Percentiles rank a stretch among this genome's conserved stretches.
phyloP scores from a whole-genome alignment of 2,113 vertebrate species.

The Lanius collurio region DNA sequence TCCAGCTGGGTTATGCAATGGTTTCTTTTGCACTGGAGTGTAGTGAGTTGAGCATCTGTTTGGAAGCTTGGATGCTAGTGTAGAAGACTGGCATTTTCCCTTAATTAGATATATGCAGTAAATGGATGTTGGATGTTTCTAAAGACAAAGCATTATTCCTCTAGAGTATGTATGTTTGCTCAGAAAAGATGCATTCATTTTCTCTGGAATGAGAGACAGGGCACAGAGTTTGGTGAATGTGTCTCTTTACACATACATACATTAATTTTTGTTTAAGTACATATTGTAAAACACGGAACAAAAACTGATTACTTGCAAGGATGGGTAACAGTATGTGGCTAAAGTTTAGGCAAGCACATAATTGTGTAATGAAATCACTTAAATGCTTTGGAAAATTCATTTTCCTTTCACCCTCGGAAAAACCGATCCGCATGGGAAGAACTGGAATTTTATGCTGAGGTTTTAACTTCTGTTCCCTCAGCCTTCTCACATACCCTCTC shows the following conservation, averaged over 20 bases:
- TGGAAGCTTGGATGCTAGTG: neutral
- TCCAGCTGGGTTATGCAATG: neutral
- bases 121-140: neutral
- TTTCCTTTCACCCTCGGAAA: slow-evolving; percentile 33
- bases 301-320: slow-evolving; percentile 33
- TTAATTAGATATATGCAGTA: neutral
- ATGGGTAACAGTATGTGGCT: slow-evolving; percentile 22
- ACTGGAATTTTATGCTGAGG: neutral
- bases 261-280: neutral
- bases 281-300: neutral
- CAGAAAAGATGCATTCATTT: neutral
- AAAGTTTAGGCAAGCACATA: slow-evolving; percentile 53
- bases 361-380: slow-evolving; percentile 64
- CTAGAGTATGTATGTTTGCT: neutral
- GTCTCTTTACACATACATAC: neutral
- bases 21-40: neutral
- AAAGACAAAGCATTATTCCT: neutral
- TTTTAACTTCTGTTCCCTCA: slow-evolving; percentile 35
- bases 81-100: neutral
- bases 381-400: slow-evolving; percentile 26
- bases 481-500: slow-evolving; percentile 2
- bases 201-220: neutral
- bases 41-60: neutral
- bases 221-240: neutral
- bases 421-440: neutral